phyloP scores from a whole-genome alignment of 2,797 vertebrate genomes.

The Myripristis jacobus region DNA sequence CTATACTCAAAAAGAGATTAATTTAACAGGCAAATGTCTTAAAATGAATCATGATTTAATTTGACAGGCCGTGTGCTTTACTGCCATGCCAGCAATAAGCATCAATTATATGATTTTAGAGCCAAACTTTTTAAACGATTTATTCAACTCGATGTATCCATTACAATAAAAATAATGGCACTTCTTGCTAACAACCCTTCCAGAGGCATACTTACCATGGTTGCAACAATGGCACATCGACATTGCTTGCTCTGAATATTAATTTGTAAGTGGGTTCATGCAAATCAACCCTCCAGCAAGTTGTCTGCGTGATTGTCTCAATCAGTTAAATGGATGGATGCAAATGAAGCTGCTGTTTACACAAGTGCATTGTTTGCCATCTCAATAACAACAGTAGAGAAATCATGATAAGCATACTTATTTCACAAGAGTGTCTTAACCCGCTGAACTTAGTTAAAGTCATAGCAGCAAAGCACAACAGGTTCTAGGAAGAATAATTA shows the following conservation, averaged over 20 bases:
- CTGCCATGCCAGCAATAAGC: not conserved
- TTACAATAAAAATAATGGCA: conserved; percentile 18
- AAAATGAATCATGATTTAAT: not conserved
- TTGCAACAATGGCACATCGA: conserved; percentile 10
- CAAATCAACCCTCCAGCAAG: conserved; percentile 49
- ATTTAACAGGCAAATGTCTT: not conserved
- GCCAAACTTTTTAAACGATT: conserved; percentile 3
- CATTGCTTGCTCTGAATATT: conserved; percentile 35
- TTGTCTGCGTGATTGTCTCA: conserved; percentile 24
- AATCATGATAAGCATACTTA: conserved; percentile 7
- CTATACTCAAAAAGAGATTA: not conserved
- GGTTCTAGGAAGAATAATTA: no score
- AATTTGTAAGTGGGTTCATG: conserved; percentile 65
- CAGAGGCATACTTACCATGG: conserved; percentile 41
- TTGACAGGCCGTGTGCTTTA: not conserved
- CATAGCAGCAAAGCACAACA: no score
- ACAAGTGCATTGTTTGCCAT: conserved; percentile 18
- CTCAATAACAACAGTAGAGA: conserved; percentile 1
- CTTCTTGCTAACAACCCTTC: conserved; percentile 10
- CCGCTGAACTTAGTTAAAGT: no score
- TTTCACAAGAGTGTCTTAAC: no score
- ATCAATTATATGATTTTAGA: conserved; percentile 1
- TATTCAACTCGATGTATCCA: conserved; percentile 18
- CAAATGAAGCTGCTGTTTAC: conserved; percentile 46
- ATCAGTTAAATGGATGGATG: conserved; percentile 57